These are phyloP conservation scores for Apamea crenata DNA, from an alignment of 2,888 invertebrate species.

Conservation along the genomic window DNA sequence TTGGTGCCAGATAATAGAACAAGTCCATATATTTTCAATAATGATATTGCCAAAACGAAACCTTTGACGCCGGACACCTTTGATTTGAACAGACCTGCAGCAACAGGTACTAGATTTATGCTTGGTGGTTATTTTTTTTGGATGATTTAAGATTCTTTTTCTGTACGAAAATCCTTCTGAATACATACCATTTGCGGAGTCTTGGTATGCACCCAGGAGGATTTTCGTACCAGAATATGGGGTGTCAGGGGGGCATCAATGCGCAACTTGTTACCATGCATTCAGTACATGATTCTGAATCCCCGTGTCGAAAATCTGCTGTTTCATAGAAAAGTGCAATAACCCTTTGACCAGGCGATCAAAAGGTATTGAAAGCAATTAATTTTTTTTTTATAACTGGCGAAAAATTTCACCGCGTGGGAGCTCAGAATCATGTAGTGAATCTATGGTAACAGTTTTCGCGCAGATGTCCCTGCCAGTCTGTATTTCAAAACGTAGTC, in stretches of 20 bases:
- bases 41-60: slow-evolving; percentile 73
- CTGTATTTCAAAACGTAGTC: not conserved
- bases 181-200: not conserved
- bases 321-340: too few relatives aligned
- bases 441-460: too few relatives aligned
- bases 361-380: too few relatives aligned
- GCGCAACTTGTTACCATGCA: not conserved
- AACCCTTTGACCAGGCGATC: too few relatives aligned
- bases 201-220: too few relatives aligned
- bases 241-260: too few relatives aligned
- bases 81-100: slow-evolving; percentile 71
- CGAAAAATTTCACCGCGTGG: too few relatives aligned
- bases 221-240: too few relatives aligned
- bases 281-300: not conserved
- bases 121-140: not conserved
- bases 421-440: too few relatives aligned
- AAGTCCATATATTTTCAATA: slow-evolving; percentile 76
- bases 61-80: slow-evolving; percentile 73
- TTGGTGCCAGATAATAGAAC: slow-evolving; percentile 76
- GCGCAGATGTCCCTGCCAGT: not conserved
- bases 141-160: not conserved
- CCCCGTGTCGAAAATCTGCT: not conserved
- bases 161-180: not conserved
- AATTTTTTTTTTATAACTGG: too few relatives aligned
- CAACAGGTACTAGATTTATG: slow-evolving; percentile 70